A percentile compares a stretch with the other conserved stretches of the same genome.
phyloP scores from a whole-genome alignment of 2,113 vertebrate genomes.

The Ceyx melanurus region DNA sequence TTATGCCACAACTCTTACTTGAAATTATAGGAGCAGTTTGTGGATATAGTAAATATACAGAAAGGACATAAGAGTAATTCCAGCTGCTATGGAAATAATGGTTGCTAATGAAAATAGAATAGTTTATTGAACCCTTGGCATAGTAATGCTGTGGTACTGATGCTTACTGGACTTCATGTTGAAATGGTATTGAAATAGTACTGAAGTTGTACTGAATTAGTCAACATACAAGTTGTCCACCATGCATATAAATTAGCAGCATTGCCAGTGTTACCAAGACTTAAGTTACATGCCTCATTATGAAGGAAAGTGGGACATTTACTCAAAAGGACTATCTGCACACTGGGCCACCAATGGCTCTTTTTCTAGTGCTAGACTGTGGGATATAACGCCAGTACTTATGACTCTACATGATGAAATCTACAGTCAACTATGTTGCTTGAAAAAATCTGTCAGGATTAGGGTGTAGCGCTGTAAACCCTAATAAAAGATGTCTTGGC shows the following conservation, averaged over 20 bases:
- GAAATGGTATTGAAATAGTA: background rate
- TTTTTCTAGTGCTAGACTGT: background rate
- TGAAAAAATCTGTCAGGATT: background rate
- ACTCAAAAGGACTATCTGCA: background rate
- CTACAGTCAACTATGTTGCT: background rate
- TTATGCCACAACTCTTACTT: background rate
- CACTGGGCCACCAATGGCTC: accelerated
- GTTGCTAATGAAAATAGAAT: background rate
- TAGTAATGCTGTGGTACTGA: background rate
- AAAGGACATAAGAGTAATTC: background rate
- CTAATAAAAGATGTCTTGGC: background rate
- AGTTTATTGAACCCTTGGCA: background rate
- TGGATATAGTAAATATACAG: background rate
- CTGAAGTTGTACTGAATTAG: background rate
- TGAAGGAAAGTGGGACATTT: background rate
- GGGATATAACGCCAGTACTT: background rate
- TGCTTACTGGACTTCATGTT: background rate
- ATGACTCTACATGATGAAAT: background rate
- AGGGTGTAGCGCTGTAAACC: background rate
- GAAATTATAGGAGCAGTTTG: background rate
- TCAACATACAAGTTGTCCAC: background rate
- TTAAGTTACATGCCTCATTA: background rate
- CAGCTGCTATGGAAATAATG: background rate
- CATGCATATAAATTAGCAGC: background rate
- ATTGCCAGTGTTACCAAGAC: background rate